A percentile compares a stretch with the other conserved stretches of the same genome.
These are phyloP conservation scores for Graphium colonna DNA, from an alignment of 2,888 invertebrate genomes.

Conservation along the genomic window DNA sequence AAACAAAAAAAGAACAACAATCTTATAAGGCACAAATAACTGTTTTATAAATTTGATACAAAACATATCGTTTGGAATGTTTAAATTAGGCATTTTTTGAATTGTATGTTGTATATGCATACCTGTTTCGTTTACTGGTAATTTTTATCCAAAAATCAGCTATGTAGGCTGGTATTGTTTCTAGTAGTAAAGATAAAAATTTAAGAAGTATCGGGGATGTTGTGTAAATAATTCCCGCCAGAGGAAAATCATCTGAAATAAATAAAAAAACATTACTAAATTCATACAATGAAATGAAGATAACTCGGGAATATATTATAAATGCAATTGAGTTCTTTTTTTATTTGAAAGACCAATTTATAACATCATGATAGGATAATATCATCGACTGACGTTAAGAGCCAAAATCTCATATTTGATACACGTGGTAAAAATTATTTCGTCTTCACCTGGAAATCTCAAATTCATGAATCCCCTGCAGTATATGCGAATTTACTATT, in stretches of 20 bases:
- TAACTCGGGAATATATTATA: background rate
- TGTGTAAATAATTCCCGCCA: slow-evolving; percentile 2
- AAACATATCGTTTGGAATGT: too few species aligned
- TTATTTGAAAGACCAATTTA: too few species aligned
- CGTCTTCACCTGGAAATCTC: too few species aligned
- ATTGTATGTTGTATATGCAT: slow-evolving; percentile 6
- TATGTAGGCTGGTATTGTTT: slow-evolving; percentile 33
- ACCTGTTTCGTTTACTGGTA: slow-evolving; percentile 36
- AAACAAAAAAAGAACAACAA: too few species aligned
- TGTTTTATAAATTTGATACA: too few species aligned
- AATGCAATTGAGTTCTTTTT: background rate
- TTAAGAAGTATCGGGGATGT: background rate
- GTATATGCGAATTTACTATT: too few species aligned
- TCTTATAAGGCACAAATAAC: too few species aligned
- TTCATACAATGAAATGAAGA: background rate
- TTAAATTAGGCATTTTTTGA: background rate
- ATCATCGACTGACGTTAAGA: too few species aligned
- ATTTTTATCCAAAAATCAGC: slow-evolving; percentile 34
- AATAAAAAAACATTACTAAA: background rate
- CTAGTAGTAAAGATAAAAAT: slow-evolving; percentile 23
- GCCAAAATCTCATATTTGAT: too few species aligned
- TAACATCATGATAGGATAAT: too few species aligned
- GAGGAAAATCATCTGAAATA: slow-evolving; percentile 15
- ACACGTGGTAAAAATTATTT: too few species aligned
- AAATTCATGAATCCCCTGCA: too few species aligned